These are phyloP conservation scores for Barbus barbus DNA, from an alignment of 2,113 vertebrate genomes.

Conservation along the genomic window DNA sequence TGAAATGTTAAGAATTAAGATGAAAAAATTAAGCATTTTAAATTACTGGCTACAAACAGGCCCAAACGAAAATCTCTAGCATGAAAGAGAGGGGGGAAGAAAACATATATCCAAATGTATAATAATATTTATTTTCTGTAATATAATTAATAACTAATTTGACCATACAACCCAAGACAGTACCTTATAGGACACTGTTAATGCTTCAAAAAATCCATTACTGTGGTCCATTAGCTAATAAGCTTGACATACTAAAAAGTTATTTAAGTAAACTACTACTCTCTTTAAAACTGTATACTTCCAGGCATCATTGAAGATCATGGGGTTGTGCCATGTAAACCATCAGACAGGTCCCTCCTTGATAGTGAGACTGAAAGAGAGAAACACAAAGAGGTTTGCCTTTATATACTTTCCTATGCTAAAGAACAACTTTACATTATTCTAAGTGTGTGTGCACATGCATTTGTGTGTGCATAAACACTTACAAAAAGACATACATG, in stretches of 20 bases:
- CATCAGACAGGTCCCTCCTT: neutral
- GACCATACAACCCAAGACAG: neutral
- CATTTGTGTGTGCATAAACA: too few relatives aligned
- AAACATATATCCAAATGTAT: neutral
- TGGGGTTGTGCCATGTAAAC: neutral
- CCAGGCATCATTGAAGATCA: neutral
- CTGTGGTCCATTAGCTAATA: neutral
- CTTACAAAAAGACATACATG: too few relatives aligned
- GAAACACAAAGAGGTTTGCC: neutral
- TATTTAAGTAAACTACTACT: neutral
- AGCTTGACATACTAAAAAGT: neutral
- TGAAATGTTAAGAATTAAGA: neutral
- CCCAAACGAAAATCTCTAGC: neutral
- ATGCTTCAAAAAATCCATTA: neutral
- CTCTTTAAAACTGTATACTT: neutral
- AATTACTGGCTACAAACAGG: neutral
- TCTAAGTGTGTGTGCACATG: neutral
- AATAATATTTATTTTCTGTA: too few relatives aligned
- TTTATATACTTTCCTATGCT: neutral
- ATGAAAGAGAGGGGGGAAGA: neutral
- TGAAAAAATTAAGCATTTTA: neutral
- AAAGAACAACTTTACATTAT: neutral
- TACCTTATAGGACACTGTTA: neutral
- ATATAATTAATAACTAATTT: neutral
- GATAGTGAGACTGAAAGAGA: slow-evolving; percentile 8